Base-by-base conservation (phyloP, 2,888 invertebrate genomes). In the Drosophila aldrichi region DNA sequence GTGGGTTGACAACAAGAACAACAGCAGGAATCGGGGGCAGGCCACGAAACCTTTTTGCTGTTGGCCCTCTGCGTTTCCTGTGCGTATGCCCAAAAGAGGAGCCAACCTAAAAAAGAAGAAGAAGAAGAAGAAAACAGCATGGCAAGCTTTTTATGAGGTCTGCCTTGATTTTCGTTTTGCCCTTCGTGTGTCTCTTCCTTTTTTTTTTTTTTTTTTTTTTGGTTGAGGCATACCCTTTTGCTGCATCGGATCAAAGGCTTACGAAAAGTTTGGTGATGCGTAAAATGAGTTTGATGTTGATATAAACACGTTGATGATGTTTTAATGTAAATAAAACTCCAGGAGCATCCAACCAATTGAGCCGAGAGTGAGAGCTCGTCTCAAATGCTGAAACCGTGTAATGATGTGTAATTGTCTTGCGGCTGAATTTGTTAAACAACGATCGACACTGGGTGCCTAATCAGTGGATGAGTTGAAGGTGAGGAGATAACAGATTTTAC, bases 241-340 rank as follows among this genome's bases (percentile, higher is more conserved):
- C 69, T 67, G 73, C 79, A 72, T 81, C 78, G 86, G 89, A 87
- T 87, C 86, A 87, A 87, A 87, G 86, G 86, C 82, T 87, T 87
- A 87, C 85, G 81, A 70, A 84, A 89, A 87, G 89, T 87, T 87
- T 81, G 81, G 85, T 88, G 86, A 87, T 89, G 86, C 86, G 89
- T 78, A 87, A 87, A 87, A 87, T 87, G 86, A 87, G 89, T 87
- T 89, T 87, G 89, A 87, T 89, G 86, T 85, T 82, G 82, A 89
- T 89, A 89, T 89, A 87, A 87, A 89, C 86, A 89, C 82, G 86
- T 88, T 87, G 89, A 89, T 87, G 86, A 89, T 87, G 82, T 85
- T 89, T 87, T 87, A 87, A 87, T 87, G 89, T 87, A 88, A 89
- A 89, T 87, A 89, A 82, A 82, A 82, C 70, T 75, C 66, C 16